Conservation (phyloP, 2,113 vertebrate genomes). For the Hiodon alosoides region DNA sequence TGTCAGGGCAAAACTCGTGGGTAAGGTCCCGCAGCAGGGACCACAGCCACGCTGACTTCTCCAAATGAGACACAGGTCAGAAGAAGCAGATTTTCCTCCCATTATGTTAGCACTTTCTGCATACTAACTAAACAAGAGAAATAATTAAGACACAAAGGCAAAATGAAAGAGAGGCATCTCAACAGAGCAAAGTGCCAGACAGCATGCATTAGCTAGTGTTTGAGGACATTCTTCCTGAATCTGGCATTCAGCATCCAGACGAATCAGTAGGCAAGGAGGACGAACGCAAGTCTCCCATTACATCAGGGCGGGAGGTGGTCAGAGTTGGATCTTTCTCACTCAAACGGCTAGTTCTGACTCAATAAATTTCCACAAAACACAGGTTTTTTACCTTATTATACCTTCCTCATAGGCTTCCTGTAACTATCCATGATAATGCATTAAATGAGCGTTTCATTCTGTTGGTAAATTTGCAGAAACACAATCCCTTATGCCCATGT, state of each 20-base stretch:
- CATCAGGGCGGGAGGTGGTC: not conserved
- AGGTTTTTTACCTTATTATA: no score
- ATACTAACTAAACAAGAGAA: slow-evolving; percentile 25
- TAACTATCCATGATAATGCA: no score
- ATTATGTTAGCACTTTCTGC: slow-evolving; percentile 30
- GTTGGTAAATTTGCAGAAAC: no score
- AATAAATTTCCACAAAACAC: not conserved
- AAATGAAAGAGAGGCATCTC: not conserved
- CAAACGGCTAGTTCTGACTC: not conserved
- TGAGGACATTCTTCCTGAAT: not conserved
- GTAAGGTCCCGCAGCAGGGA: slow-evolving; percentile 42
- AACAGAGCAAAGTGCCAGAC: not conserved
- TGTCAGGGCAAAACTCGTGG: slow-evolving; percentile 52
- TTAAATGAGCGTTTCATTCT: no score
- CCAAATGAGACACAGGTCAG: slow-evolving; percentile 31
- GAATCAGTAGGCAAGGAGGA: not conserved
- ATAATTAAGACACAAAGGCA: slow-evolving; percentile 17
- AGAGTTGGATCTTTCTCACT: not conserved
- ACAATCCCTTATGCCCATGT: no score
- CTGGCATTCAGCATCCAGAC: no score
- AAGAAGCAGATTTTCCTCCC: slow-evolving; percentile 16
- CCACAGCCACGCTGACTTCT: slow-evolving; percentile 35
- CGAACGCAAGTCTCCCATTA: not conserved
- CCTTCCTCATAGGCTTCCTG: no score
- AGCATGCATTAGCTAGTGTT: not conserved